These are phyloP conservation scores for Bufo bufo DNA, from an alignment of 2,113 vertebrate species.

Conservation along the genomic window DNA sequence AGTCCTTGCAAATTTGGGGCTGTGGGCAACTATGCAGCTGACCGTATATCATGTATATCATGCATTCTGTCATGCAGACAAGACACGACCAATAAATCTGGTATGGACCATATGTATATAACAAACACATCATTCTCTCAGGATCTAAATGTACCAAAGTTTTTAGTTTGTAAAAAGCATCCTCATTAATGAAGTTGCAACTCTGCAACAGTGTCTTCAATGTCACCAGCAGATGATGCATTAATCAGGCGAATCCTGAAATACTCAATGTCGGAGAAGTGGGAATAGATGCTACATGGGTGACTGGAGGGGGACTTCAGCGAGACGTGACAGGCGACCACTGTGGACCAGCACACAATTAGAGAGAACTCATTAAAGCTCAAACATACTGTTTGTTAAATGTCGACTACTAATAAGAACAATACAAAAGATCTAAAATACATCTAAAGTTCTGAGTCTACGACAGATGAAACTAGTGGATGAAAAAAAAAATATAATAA, in stretches of 20 bases:
- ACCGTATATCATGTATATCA: too few species aligned
- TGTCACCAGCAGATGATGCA: background rate
- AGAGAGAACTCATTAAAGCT: background rate
- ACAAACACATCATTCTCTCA: background rate
- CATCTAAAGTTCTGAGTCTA: too few species aligned
- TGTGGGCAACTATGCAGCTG: too few species aligned
- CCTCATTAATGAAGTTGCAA: background rate
- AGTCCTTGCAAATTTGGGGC: too few species aligned
- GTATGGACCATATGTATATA: too few species aligned
- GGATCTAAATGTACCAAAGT: background rate
- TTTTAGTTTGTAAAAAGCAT: background rate
- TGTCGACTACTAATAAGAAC: background rate
- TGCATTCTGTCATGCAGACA: too few species aligned
- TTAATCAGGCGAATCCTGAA: conserved; percentile 9
- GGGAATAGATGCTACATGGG: background rate
- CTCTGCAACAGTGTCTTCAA: background rate
- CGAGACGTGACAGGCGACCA: background rate
- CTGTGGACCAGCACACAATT: conserved; percentile 5
- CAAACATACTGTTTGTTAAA: background rate
- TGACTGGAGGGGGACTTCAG: background rate
- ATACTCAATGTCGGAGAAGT: background rate
- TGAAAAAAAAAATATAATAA: too few species aligned
- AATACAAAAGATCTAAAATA: background rate
- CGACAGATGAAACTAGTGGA: too few species aligned
- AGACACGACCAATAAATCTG: too few species aligned